A percentile compares a stretch with the other conserved stretches of the same genome.
Conservation (phyloP, 2,113 vertebrate genomes). For the Tragelaphus imberbis region DNA sequence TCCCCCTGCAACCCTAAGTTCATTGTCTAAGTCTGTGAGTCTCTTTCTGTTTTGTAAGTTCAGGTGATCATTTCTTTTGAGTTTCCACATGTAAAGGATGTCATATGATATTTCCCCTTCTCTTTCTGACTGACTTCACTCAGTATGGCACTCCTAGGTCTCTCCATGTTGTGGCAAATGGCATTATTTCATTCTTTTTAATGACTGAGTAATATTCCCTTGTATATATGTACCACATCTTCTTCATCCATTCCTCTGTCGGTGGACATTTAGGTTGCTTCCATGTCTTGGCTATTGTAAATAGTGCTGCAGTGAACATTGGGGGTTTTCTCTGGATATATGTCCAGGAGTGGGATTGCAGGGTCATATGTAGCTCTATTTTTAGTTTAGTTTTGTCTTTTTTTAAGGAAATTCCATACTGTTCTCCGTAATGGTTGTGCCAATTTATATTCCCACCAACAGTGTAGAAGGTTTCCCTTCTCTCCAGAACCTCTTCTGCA, state of each 20-base stretch:
- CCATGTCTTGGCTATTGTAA: not conserved
- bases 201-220: not conserved
- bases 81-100: not conserved
- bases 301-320: not conserved
- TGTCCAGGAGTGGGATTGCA: not conserved
- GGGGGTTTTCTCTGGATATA: not conserved
- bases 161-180: not conserved
- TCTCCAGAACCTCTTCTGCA: not conserved
- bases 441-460: not conserved
- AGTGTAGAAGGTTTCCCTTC: not conserved
- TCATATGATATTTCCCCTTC: not conserved
- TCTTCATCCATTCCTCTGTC: not conserved
- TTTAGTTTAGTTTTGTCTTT: not conserved
- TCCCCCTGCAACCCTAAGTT: not conserved
- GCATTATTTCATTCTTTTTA: not conserved
- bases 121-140: not conserved
- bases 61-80: not conserved
- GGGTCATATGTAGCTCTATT: not conserved
- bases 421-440: not conserved
- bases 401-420: not conserved
- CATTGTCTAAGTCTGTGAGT: not conserved
- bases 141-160: not conserved
- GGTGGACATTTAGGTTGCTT: not conserved
- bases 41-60: not conserved
- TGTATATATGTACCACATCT: not conserved